Evolutionary conservation across 2,888 invertebrate species (phyloP), one percentile per base, ranked within the genome.

Genomic region (Oeneis ivallda): DNA sequence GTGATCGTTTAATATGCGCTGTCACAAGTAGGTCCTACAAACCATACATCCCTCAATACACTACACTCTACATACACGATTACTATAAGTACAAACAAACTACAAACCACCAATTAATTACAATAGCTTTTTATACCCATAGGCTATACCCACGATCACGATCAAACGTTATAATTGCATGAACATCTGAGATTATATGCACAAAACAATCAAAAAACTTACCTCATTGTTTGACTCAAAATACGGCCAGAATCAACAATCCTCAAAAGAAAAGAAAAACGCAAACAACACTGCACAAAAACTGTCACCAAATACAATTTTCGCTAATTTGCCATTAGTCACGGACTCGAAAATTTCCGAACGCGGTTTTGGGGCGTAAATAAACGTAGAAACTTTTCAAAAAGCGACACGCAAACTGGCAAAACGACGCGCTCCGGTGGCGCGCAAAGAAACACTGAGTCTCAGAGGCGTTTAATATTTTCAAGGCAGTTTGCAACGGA

Each of bases 351-450:
- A 62, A 53, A 62, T 45, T 45, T 47, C 47, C 53, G 47, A 50
- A 57, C 61, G 69, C 60, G 54, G 60, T 65, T 67, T 69, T 64
- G 58, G 64, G 65, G 47, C 65, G 62, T 65, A 67, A 64, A 65
- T 37, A 63, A 50, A 62, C 17, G 64, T 61, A 56, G 59, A 66
- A 62, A 54, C 52, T 66, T 67, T 67, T 75, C 70, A 26, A 72
- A 80, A 73, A 83, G 78, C 77, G 70, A 70, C 61, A n/a, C 17
- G 17, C 67, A 67, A 67, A 60, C 71, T 53, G 70, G 65, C 66
- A 68, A 69, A 71, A 80, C 88, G 89, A 82, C 82, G 75, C 79
- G 76, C 85, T 77, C 74, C 74, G 77, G 49, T 83, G 78, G 76
- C 80, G 83, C 80, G 82, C 84, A 75, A 78, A 75, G 79, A 78